These are phyloP conservation scores for Myripristis jacobus DNA, from an alignment of 2,797 vertebrate genomes.

Conservation along the genomic window DNA sequence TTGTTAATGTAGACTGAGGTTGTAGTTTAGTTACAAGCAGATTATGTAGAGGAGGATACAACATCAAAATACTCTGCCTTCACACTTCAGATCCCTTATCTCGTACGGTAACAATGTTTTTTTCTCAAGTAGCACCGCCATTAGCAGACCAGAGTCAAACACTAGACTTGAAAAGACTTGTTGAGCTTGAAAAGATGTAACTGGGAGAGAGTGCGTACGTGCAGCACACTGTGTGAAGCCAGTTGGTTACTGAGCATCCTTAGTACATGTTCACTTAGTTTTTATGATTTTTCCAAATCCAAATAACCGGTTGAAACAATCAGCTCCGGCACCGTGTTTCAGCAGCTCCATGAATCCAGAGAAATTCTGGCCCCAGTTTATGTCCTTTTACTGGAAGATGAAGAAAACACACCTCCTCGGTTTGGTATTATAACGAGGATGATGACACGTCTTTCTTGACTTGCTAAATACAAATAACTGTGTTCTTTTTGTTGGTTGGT, in stretches of 20 bases:
- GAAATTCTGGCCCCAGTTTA: constrained; percentile 14
- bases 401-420: constrained; percentile 20
- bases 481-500: constrained; percentile 30
- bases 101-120: constrained; percentile 47
- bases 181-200: not conserved
- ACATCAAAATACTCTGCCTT: constrained; percentile 64
- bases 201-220: not conserved
- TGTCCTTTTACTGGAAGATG: constrained; percentile 13
- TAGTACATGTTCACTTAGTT: not conserved
- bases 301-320: not conserved
- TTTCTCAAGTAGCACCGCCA: constrained; percentile 51
- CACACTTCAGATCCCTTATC: constrained; percentile 48
- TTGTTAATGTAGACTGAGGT: constrained; percentile 89
- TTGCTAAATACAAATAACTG: constrained; percentile 76
- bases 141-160: constrained; percentile 84
- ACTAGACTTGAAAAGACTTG: constrained; percentile 12
- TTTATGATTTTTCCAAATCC: not conserved
- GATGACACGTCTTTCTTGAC: constrained; percentile 28
- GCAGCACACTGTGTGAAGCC: not conserved
- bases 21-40: constrained; percentile 87
- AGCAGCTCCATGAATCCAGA: constrained; percentile 18
- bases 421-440: constrained; percentile 10
- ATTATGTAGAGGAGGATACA: constrained; percentile 70
- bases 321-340: constrained; percentile 11
- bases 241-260: not conserved